Evolutionary conservation across 1,140 invertebrate species (phyloP).

Genomic region (Hetaerina americana): DNA sequence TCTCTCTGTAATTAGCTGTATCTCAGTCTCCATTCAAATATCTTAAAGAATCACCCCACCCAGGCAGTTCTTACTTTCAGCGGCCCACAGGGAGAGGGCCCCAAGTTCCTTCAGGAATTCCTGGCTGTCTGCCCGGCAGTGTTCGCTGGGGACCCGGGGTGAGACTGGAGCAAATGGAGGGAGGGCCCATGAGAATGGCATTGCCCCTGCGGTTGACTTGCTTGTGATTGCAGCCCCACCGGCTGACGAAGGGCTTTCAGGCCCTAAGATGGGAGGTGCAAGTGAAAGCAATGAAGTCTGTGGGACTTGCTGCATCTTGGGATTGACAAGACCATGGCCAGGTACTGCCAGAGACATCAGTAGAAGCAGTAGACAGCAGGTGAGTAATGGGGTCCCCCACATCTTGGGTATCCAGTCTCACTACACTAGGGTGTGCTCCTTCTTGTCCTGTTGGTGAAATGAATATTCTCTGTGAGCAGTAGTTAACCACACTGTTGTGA

Average conservation of each 20-base stretch:
- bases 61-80: conserved; percentile 20
- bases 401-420: too few species aligned
- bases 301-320: too few species aligned
- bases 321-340: too few species aligned
- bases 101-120: conserved; percentile 18
- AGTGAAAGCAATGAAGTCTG: neutral
- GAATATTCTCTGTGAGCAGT: too few species aligned
- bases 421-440: too few species aligned
- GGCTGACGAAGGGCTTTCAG: neutral
- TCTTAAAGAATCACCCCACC: neutral
- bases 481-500: too few species aligned
- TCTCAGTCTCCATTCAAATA: too few species aligned
- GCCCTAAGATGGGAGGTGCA: neutral
- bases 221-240: neutral
- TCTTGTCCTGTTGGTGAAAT: too few species aligned
- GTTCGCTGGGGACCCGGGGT: conserved; percentile 11
- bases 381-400: too few species aligned
- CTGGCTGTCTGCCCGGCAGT: conserved; percentile 20
- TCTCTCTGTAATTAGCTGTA: too few species aligned
- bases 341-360: too few species aligned
- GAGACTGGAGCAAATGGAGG: neutral
- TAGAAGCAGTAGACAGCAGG: too few species aligned
- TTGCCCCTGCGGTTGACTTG: neutral
- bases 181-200: neutral
- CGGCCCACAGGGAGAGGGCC: conserved; percentile 24